phyloP scores from a whole-genome alignment of 2,888 invertebrate species.

The Agrypnus murinus region DNA sequence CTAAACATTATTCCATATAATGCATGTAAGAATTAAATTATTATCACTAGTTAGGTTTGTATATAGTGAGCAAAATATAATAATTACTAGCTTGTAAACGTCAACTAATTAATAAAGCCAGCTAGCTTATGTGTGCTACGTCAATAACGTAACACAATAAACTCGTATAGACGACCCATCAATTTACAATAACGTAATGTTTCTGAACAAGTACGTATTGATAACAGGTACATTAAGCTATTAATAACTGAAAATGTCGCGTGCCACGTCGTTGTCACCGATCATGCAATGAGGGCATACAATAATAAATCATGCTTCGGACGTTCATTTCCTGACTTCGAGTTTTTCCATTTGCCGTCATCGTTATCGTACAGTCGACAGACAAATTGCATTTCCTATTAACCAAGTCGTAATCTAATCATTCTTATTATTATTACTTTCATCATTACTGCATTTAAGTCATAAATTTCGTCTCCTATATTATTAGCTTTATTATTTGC shows the following conservation, averaged over 20 bases:
- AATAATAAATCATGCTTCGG: constrained; percentile 52
- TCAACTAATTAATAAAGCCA: too few relatives aligned
- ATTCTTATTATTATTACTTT: constrained; percentile 20
- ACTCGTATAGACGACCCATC: not conserved
- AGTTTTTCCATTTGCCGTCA: constrained; percentile 49
- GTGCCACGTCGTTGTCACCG: constrained; percentile 49
- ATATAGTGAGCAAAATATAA: too few relatives aligned
- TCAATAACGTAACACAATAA: too few relatives aligned
- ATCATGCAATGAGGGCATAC: constrained; percentile 51
- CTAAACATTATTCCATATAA: too few relatives aligned
- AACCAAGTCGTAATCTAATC: constrained; percentile 29
- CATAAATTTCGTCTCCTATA: not conserved
- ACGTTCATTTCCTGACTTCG: constrained; percentile 52
- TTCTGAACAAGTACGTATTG: constrained; percentile 45
- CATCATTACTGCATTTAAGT: constrained; percentile 21
- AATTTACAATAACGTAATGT: constrained; percentile 32
- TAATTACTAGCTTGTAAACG: too few relatives aligned
- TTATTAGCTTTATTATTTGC: too few relatives aligned
- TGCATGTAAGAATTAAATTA: too few relatives aligned
- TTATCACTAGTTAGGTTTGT: too few relatives aligned
- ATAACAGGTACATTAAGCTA: constrained; percentile 49
- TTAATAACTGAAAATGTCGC: constrained; percentile 48
- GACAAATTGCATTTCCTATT: constrained; percentile 52
- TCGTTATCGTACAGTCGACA: constrained; percentile 47
- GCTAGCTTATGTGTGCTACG: too few relatives aligned